Evolutionary conservation across 2,113 vertebrate species (phyloP).

Genomic region (Camelus dromedarius): DNA sequence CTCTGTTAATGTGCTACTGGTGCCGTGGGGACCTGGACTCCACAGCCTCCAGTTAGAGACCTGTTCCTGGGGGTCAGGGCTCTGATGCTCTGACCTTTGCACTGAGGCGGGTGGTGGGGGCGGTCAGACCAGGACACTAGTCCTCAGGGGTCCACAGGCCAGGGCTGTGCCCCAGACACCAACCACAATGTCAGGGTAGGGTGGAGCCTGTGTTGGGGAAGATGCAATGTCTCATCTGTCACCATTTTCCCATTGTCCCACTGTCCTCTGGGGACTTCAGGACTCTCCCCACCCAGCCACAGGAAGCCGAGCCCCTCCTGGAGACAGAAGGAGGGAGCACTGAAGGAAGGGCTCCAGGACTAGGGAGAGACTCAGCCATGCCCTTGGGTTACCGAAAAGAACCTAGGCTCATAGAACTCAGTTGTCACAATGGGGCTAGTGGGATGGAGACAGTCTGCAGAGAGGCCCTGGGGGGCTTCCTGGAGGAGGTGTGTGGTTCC

Average conservation of each 20-base stretch:
- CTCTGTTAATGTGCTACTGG: neutral
- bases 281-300: constrained; percentile 52
- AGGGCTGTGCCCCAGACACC: neutral
- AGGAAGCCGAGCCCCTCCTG: constrained; percentile 64
- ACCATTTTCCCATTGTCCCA: constrained; percentile 66
- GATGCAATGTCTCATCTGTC: constrained; percentile 61
- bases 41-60: neutral
- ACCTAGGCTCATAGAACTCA: neutral
- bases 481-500: neutral
- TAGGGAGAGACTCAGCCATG: neutral
- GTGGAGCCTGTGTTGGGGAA: constrained; percentile 36
- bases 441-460: neutral
- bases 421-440: neutral
- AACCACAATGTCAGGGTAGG: neutral
- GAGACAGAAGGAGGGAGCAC: constrained; percentile 24
- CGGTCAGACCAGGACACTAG: neutral
- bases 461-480: neutral
- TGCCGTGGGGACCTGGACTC: neutral
- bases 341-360: constrained; percentile 18
- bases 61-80: neutral
- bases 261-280: constrained; percentile 54
- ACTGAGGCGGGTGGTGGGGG: neutral
- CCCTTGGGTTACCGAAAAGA: neutral
- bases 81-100: neutral
- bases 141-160: neutral